Conservation (phyloP, 2,797 vertebrate species). For the Bovichtus diacanthus region DNA sequence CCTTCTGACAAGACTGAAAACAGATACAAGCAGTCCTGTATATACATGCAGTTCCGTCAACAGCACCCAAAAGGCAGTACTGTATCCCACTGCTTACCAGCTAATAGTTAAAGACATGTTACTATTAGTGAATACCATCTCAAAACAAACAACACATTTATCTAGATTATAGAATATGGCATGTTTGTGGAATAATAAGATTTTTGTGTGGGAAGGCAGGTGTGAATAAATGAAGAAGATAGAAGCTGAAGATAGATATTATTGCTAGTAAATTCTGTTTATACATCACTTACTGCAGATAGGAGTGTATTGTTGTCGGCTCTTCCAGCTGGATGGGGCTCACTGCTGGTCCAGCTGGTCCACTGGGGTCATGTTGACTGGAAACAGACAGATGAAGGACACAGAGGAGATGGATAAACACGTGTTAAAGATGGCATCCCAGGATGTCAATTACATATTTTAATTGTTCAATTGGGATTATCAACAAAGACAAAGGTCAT, state of each 20-base stretch:
- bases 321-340: constrained; percentile 87
- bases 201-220: background rate
- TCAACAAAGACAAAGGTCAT: background rate
- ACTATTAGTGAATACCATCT: background rate
- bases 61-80: too few species aligned
- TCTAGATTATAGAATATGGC: background rate
- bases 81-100: background rate
- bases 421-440: background rate
- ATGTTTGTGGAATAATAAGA: background rate
- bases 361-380: constrained; percentile 94
- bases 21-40: background rate
- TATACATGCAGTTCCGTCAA: background rate
- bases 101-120: background rate
- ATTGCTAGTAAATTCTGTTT: background rate
- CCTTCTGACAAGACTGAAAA: background rate
- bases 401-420: constrained; percentile 6
- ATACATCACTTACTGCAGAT: constrained; percentile 81
- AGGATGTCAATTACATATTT: background rate
- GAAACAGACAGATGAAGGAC: constrained; percentile 35
- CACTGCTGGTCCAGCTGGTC: constrained; percentile 89
- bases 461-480: background rate
- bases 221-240: background rate
- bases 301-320: constrained; percentile 79
- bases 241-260: background rate
- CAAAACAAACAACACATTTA: background rate